Evolutionary conservation across 2,797 vertebrate species (phyloP).

Genomic region (Potorous gilbertii): DNA sequence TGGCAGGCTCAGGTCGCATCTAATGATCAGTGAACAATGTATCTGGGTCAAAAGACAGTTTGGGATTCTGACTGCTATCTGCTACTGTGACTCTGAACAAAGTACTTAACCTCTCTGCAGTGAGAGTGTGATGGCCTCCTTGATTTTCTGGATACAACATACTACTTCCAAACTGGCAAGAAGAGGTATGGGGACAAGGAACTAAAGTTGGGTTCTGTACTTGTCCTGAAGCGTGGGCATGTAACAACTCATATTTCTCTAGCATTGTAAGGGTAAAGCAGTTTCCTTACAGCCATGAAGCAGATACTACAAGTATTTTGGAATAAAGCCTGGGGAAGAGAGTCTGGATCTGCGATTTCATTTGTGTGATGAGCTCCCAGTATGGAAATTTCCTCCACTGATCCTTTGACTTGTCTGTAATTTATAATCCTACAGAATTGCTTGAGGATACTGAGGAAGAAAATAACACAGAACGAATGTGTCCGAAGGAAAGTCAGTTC

Average conservation of each 20-base stretch:
- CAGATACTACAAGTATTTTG: not conserved
- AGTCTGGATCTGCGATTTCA: not conserved
- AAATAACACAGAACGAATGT: not conserved
- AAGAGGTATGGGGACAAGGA: too few species aligned
- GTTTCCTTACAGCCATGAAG: not conserved
- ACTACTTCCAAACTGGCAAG: not conserved
- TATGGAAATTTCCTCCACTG: not conserved
- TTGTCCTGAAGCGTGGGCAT: not conserved
- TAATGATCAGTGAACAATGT: not conserved
- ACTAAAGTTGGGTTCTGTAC: not conserved
- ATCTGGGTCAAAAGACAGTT: not conserved
- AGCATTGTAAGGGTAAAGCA: not conserved
- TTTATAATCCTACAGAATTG: not conserved
- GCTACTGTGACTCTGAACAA: too few species aligned
- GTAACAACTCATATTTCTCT: not conserved
- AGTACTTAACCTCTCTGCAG: not conserved
- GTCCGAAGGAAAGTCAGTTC: not conserved
- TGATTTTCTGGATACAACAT: not conserved
- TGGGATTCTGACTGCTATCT: not conserved
- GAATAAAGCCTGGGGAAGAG: too few species aligned
- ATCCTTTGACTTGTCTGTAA: not conserved
- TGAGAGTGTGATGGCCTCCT: not conserved
- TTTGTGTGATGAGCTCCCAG: not conserved
- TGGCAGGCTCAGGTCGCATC: not conserved
- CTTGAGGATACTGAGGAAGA: not conserved